Conservation (phyloP, 2,888 invertebrate genomes). For the Hedya salicella region DNA sequence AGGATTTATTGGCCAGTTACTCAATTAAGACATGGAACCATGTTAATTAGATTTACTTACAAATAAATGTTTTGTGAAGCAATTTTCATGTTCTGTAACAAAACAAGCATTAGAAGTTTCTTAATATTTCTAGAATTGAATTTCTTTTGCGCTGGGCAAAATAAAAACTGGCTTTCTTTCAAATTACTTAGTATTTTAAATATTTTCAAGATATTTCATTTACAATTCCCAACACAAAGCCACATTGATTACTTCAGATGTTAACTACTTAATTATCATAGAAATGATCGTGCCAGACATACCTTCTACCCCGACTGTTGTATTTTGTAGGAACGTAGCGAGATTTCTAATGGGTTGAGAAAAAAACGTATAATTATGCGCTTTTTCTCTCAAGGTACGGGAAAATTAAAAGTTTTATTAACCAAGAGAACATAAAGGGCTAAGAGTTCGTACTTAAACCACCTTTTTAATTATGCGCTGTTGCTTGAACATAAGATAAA, state of each 20-base stretch:
- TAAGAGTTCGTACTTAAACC: slow-evolving; percentile 28
- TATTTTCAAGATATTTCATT: background rate
- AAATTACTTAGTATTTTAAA: background rate
- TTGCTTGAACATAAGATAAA: slow-evolving; percentile 7
- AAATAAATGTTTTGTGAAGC: background rate
- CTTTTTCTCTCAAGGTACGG: slow-evolving; percentile 8
- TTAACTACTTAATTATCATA: background rate
- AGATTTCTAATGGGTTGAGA: slow-evolving; percentile 3
- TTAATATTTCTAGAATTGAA: no score
- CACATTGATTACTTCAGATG: background rate
- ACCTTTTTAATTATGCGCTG: slow-evolving; percentile 37
- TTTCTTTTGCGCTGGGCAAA: no score
- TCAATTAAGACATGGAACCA: no score
- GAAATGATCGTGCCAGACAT: background rate
- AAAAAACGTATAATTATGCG: slow-evolving; percentile 26
- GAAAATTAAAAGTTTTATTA: slow-evolving; percentile 39
- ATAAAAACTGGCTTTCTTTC: background rate
- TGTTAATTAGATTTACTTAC: no score
- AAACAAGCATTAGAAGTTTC: no score
- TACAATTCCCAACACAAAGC: slow-evolving; percentile 1
- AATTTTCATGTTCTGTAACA: background rate
- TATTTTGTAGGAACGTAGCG: background rate
- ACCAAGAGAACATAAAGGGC: slow-evolving; percentile 11
- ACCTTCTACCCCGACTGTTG: background rate
- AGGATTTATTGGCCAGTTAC: no score